Evolutionary conservation across 2,888 invertebrate species (phyloP).

Genomic region (Heliconius charithonia): DNA sequence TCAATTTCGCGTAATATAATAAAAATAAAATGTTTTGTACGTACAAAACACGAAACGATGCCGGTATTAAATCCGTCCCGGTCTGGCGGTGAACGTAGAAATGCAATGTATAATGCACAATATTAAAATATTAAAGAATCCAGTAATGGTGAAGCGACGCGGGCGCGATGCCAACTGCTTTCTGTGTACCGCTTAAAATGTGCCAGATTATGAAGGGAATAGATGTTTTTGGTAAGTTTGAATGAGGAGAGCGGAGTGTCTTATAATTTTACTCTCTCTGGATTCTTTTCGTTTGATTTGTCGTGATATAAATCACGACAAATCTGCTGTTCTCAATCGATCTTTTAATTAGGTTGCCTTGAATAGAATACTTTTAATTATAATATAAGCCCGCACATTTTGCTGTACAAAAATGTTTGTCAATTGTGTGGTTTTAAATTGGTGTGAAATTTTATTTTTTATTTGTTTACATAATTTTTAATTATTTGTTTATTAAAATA

Average conservation of each 20-base stretch:
- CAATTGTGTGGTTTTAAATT: no score
- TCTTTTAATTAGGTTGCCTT: no score
- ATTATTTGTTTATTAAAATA: no score
- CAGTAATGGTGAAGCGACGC: slow-evolving; percentile 57
- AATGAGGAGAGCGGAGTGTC: neutral
- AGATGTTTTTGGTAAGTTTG: neutral
- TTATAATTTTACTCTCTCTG: no score
- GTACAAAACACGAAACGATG: slow-evolving; percentile 29
- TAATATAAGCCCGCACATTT: no score
- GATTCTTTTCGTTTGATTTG: no score
- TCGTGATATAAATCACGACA: no score
- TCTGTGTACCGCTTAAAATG: slow-evolving; percentile 34
- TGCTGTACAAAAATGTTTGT: no score
- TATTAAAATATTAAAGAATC: slow-evolving; percentile 76
- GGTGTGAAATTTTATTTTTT: no score
- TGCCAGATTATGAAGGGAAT: slow-evolving; percentile 18
- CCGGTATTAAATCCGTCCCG: slow-evolving; percentile 58
- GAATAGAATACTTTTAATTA: no score
- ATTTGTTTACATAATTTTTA: no score
- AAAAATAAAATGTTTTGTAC: slow-evolving; percentile 24
- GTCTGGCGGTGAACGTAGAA: slow-evolving; percentile 60
- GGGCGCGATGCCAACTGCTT: slow-evolving; percentile 40
- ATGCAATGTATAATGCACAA: slow-evolving; percentile 70
- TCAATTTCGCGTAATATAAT: slow-evolving; percentile 42
- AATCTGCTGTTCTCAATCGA: no score